Percentiles rank a stretch among this genome's conserved stretches.
These are phyloP conservation scores for Myotis lucifugus DNA, from an alignment of 2,113 vertebrate species.

Conservation along the genomic window DNA sequence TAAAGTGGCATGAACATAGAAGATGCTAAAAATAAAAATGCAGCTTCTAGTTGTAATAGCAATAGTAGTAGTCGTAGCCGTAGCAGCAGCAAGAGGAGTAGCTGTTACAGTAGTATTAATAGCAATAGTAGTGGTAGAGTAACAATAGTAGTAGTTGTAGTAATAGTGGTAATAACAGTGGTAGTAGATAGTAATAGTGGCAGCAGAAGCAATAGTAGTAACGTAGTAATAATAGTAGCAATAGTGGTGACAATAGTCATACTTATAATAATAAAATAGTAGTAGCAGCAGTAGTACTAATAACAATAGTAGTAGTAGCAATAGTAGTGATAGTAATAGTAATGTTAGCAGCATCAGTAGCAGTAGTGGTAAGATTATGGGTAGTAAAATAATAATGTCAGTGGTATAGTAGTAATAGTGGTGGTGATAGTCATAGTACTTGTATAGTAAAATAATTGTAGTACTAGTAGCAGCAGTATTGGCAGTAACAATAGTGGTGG, in stretches of 20 bases:
- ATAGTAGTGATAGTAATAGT: accelerated
- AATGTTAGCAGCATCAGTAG: neutral
- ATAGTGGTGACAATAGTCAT: too few species aligned
- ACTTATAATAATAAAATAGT: neutral
- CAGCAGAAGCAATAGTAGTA: neutral
- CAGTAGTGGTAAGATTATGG: neutral
- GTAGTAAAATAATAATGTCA: too few species aligned
- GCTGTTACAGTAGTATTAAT: too few species aligned
- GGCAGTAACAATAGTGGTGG: neutral
- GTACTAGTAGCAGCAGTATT: neutral
- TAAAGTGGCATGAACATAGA: accelerated
- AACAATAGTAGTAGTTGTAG: neutral
- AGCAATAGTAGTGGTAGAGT: neutral
- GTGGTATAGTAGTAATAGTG: neutral
- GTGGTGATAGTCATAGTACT: neutral
- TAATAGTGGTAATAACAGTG: too few species aligned
- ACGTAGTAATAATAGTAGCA: neutral
- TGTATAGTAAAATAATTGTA: neutral
- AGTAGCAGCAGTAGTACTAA: neutral
- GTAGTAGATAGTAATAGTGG: too few species aligned
- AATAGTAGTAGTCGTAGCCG: too few species aligned
- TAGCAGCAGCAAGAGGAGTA: accelerated
- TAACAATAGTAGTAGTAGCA: neutral
- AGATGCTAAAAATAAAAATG: neutral
- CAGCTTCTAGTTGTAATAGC: too few species aligned